phyloP scores from a whole-genome alignment of 1,140 invertebrate species.

The Chironomus striatipennis region DNA sequence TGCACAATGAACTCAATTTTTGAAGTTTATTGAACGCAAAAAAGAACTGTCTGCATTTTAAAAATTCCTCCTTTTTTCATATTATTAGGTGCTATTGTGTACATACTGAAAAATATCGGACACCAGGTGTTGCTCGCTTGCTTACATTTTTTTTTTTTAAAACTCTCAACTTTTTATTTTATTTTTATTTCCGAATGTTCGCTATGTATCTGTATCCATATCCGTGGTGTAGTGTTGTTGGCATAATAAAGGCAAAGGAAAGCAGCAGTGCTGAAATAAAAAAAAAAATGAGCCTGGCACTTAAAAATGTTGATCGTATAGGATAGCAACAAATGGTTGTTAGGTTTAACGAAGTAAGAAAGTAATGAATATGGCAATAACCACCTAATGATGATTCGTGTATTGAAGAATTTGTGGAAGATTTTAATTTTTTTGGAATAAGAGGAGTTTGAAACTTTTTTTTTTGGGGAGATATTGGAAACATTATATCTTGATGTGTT shows the following conservation, averaged over 20 bases:
- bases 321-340: constrained; percentile 2
- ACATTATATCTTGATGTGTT: no score
- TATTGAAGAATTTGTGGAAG: no score
- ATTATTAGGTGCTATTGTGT: constrained; percentile 3
- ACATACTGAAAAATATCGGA: not conserved
- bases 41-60: not conserved
- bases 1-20: no score
- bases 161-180: not conserved
- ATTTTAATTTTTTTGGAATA: no score
- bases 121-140: not conserved
- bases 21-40: not conserved
- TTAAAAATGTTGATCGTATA: not conserved
- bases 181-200: not conserved
- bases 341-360: not conserved
- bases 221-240: not conserved
- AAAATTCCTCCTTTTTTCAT: not conserved
- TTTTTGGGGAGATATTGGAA: no score
- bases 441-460: no score
- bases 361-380: no score
- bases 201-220: constrained; percentile 1
- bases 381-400: no score
- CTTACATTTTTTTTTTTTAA: not conserved
- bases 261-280: not conserved
- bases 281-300: not conserved
- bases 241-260: not conserved